Percentiles rank a stretch among this genome's conserved stretches.
phyloP scores from a whole-genome alignment of 2,797 vertebrate genomes.

The Onychomys arenicola region DNA sequence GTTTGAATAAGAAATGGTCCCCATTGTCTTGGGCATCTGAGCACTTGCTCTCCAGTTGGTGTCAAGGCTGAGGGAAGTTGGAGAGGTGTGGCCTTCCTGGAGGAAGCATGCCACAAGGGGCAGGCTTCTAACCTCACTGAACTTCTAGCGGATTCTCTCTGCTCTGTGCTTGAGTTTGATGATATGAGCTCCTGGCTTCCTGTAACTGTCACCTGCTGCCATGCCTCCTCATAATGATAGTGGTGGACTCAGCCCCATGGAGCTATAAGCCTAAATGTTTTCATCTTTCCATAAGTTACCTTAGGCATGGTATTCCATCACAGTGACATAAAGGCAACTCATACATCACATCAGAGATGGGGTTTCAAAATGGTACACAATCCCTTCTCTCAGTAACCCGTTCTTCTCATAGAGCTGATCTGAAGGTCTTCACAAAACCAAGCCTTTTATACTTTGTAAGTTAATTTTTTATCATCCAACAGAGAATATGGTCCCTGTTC shows the following conservation, averaged over 20 bases:
- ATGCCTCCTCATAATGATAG: no score
- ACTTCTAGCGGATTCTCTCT: neutral
- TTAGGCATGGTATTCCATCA: neutral
- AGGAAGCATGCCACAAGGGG: neutral
- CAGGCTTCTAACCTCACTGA: neutral
- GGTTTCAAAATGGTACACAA: neutral
- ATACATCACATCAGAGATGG: neutral
- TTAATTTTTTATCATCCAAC: constrained; percentile 34
- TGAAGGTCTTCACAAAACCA: neutral
- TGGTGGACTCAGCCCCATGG: neutral
- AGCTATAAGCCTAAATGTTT: neutral
- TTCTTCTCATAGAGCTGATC: neutral
- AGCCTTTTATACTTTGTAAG: neutral
- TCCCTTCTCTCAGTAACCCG: neutral
- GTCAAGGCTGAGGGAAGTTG: neutral
- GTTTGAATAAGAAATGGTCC: neutral
- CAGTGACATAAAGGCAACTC: neutral
- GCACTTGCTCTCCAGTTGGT: neutral
- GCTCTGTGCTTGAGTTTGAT: neutral
- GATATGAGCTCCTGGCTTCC: neutral
- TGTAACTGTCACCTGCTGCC: neutral
- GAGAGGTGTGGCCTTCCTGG: neutral
- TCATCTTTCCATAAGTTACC: neutral
- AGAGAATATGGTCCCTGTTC: neutral
- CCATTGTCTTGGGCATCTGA: neutral